A percentile compares a stretch with the other conserved stretches of the same genome.
Conservation (phyloP, 2,113 vertebrate genomes). For the Bujurquina vittata region DNA sequence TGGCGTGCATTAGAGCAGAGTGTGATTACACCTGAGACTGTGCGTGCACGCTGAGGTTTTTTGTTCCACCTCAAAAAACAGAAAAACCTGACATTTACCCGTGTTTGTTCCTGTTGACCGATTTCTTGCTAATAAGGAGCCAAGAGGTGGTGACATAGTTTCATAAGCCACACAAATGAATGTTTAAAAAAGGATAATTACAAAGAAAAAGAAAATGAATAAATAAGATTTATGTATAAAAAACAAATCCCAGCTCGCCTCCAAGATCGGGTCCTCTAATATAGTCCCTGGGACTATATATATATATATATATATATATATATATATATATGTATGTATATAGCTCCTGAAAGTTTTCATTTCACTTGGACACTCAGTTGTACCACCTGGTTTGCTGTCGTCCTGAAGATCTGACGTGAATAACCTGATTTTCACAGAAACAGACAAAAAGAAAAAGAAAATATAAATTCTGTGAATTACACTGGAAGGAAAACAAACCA, state of each 20-base stretch:
- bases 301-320: no score
- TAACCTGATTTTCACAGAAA: slow-evolving; percentile 33
- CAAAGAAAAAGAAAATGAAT: not conserved
- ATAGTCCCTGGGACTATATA: no score
- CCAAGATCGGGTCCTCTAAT: no score
- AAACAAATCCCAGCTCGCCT: no score
- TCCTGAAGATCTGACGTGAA: slow-evolving; percentile 9
- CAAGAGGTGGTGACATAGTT: not conserved
- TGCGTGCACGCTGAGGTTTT: no score
- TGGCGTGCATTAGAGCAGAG: no score
- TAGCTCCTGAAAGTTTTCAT: not conserved
- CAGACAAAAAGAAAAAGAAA: not conserved
- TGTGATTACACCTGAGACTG: no score
- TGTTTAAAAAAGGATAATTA: no score
- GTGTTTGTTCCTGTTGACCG: slow-evolving; percentile 1
- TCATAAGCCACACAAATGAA: not conserved
- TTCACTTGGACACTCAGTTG: not conserved
- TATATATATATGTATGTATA: no score
- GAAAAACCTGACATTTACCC: not conserved
- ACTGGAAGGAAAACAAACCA: not conserved
- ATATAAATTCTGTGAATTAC: not conserved
- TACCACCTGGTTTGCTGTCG: not conserved
- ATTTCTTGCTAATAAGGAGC: not conserved
- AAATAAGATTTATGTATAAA: no score
- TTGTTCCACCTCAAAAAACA: not conserved